Base-by-base conservation (phyloP, 2,113 vertebrate genomes). In the Tympanuchus pallidicinctus region DNA sequence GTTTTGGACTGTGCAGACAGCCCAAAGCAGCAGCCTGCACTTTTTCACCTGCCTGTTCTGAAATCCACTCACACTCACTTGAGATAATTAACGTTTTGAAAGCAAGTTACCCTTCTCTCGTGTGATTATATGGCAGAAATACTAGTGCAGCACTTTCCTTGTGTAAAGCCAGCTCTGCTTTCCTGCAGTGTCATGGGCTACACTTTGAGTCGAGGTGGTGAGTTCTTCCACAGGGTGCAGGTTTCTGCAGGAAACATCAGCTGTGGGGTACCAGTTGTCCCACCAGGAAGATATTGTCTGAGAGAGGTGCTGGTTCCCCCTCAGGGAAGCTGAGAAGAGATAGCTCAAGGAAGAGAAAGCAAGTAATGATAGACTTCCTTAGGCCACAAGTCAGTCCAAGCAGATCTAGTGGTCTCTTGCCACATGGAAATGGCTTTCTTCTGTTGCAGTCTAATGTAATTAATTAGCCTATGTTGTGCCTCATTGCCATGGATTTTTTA, bases 191-290 rank as follows among this genome's bases (percentile, higher is more conserved):
- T 15, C 48, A 4, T 21, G 32, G 52, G 42, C 60, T 73, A 18
- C 13, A 5, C 42, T 8, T 77, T 2, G 67, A 42, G 13, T 45
- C 13, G 11, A 13, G 42, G 28, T 25, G 60, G 25, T 17, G 25
- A 32, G 59, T 70, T 73, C 8, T 38, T 4, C 48, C 8, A 48
- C 0, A 0, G 30, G 38, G 8, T 15, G 5, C 25, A 32, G 20
- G 45, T 43, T 50, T 82, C 64, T 0, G 0, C 3, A 4, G 69
- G 83, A 59, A 76, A 28, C 6, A 36, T 48, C 40, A n/a, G 0
- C 20, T 60, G 1, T 30, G 0, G 0, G 38, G 27, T 9, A 10
- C 30, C 1, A 1, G 21, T 11, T 60, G 75, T 54, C 22, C 0
- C 8, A 2, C 38, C 8, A 11, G 34, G 69, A 59, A 36, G 24